Conservation (phyloP, 64 coral and sea anemone genomes). For the Porites lutea region DNA sequence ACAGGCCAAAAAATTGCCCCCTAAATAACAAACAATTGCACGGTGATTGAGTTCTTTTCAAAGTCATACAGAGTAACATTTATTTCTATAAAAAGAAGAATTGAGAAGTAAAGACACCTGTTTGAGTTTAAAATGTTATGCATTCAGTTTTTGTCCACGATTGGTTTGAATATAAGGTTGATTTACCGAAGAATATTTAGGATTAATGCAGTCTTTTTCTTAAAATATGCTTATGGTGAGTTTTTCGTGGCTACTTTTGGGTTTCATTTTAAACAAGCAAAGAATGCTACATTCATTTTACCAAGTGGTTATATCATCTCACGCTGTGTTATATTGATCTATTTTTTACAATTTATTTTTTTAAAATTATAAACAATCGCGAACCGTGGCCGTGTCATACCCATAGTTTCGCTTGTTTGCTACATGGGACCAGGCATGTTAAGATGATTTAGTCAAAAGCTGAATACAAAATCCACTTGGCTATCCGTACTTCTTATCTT, state of each 20-base stretch:
- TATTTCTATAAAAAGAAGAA: background rate
- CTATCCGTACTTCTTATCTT: background rate
- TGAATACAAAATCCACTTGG: background rate
- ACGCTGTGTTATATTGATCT: slow-evolving; percentile 8
- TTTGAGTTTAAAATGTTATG: background rate
- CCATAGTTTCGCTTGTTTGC: background rate
- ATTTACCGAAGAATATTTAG: background rate
- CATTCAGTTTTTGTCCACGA: no score
- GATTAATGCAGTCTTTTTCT: background rate
- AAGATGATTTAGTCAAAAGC: background rate
- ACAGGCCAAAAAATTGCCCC: no score
- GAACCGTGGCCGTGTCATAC: background rate
- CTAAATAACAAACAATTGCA: background rate
- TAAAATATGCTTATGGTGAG: background rate
- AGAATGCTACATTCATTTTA: background rate
- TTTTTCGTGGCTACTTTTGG: background rate
- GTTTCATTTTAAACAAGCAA: background rate
- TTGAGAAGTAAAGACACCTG: background rate
- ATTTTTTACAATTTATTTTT: background rate
- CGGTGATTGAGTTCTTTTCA: background rate
- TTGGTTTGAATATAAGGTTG: background rate
- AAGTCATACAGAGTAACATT: background rate
- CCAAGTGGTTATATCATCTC: background rate
- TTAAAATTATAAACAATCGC: background rate
- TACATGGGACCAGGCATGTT: background rate